Evolutionary conservation across 2,113 vertebrate species (phyloP), one percentile per base, ranked within the genome.

Genomic region (Equus quagga): DNA sequence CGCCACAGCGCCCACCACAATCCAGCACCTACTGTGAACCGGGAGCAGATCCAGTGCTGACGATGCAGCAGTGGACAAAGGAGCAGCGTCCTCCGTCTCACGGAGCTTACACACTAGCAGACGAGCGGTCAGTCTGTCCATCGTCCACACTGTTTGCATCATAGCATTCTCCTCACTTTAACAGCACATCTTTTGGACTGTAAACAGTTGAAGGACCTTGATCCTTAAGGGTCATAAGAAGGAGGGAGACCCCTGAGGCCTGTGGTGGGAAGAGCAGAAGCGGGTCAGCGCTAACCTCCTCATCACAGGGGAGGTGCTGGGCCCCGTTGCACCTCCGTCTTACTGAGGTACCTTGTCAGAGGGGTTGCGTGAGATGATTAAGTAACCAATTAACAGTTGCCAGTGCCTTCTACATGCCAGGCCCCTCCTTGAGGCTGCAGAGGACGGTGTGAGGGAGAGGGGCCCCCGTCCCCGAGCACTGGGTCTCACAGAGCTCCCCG

Each of bases 1-100:
- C 3, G 58, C 0, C 41, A 36, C 11, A 46, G 46, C 12, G 19
- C 28, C 21, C n/a, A 46, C 3, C 11, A 62, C 7, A 51, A 0
- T 21, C 24, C 23, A 56, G 7, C 8, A 33, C 13, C 44, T 44
- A 5, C 79, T 33, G 3, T 36, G 11, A 62, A 24, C 28, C 10
- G 36, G 41, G n/a, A 79, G 41, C 11, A 17, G 19, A 19, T 62
- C 18, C 51, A 76, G 26, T 83, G 46, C 72, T 69, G 51, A 10
- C 10, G 33, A 36, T 3, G 31, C 33, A 41, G 15, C 56, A 44
- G 2, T 36, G 67, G 85, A 36, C 33, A 51, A 85, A 79, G 23
- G 8, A 70, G 49, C 21, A 65, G 31, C 60, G 13, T 11, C 24
- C 67, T 62, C 41, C 2, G 46, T 72, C 58, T 92, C 8, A 0